These are phyloP conservation scores for Chelon auratus DNA, from an alignment of 2,797 vertebrate genomes.

Conservation along the genomic window DNA sequence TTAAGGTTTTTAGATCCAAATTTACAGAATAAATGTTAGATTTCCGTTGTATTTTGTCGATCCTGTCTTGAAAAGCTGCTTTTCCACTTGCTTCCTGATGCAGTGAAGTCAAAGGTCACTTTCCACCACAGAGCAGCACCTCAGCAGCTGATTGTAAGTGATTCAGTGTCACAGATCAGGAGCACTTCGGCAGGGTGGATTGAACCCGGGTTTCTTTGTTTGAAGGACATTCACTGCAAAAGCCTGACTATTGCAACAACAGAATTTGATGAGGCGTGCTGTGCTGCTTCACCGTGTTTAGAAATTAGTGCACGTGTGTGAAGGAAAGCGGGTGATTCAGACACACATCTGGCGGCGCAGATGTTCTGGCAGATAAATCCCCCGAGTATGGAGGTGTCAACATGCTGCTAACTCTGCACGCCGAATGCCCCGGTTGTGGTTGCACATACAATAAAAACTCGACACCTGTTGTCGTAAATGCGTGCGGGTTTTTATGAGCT, in stretches of 20 bases:
- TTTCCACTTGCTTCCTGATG: not conserved
- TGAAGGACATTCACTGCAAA: slow-evolving; percentile 21
- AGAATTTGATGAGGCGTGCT: slow-evolving; percentile 14
- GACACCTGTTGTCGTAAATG: slow-evolving; percentile 14
- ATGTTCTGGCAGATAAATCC: slow-evolving; percentile 69
- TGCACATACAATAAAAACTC: slow-evolving; percentile 29
- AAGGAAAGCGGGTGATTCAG: slow-evolving; percentile 25
- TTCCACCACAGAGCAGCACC: not conserved
- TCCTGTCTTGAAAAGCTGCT: not conserved
- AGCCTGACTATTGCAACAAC: slow-evolving; percentile 13
- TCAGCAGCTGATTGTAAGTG: slow-evolving; percentile 5
- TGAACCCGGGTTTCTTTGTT: slow-evolving; percentile 11
- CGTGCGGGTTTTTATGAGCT: slow-evolving; percentile 11
- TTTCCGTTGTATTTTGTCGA: not conserved
- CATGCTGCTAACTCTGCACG: slow-evolving; percentile 51
- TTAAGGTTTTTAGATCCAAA: not conserved
- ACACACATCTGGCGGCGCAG: slow-evolving; percentile 73
- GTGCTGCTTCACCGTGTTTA: slow-evolving; percentile 35
- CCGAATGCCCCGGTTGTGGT: slow-evolving; percentile 27
- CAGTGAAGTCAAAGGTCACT: not conserved
- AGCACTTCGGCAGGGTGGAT: slow-evolving; percentile 14
- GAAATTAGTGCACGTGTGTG: slow-evolving; percentile 29
- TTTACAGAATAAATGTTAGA: too few relatives aligned
- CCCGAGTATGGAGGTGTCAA: slow-evolving; percentile 44
- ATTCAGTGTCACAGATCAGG: slow-evolving; percentile 10